A percentile compares a stretch with the other conserved stretches of the same genome.
phyloP scores from a whole-genome alignment of 2,113 vertebrate species.

The Sus scrofa region DNA sequence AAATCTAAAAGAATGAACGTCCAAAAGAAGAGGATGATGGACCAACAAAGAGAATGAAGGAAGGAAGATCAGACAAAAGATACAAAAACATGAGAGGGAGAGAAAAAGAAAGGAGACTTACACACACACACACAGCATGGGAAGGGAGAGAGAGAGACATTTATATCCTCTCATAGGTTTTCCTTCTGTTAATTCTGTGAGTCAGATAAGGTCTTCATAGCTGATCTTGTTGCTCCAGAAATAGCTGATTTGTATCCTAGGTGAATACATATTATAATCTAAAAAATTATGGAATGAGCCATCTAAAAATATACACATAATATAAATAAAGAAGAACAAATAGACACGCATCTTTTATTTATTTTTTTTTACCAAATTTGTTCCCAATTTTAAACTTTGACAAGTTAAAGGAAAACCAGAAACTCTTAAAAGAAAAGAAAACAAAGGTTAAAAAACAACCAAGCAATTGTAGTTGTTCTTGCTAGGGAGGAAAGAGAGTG shows the following conservation, averaged over 20 bases:
- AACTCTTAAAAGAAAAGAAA: not conserved
- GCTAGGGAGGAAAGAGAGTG: not conserved
- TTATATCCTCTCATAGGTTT: not conserved
- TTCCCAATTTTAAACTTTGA: not conserved
- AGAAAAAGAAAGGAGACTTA: not conserved
- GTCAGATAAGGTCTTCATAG: not conserved
- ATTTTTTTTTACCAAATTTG: not conserved
- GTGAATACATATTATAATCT: not conserved
- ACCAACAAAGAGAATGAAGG: not conserved
- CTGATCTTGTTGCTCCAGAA: not conserved
- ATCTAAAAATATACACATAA: not conserved
- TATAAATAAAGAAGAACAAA: not conserved
- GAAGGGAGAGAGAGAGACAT: fast-evolving
- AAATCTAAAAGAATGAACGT: not conserved
- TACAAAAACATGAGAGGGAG: not conserved
- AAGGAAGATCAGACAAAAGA: not conserved
- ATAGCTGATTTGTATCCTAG: not conserved
- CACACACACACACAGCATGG: not conserved
- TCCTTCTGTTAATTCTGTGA: not conserved
- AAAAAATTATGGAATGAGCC: not conserved
- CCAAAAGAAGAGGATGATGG: not conserved
- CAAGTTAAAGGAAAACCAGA: not conserved
- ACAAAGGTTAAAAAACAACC: not conserved
- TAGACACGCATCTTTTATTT: not conserved
- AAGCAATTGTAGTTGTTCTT: not conserved